Conservation (phyloP, 2,888 invertebrate species). For the Entomobrya multifasciata region DNA sequence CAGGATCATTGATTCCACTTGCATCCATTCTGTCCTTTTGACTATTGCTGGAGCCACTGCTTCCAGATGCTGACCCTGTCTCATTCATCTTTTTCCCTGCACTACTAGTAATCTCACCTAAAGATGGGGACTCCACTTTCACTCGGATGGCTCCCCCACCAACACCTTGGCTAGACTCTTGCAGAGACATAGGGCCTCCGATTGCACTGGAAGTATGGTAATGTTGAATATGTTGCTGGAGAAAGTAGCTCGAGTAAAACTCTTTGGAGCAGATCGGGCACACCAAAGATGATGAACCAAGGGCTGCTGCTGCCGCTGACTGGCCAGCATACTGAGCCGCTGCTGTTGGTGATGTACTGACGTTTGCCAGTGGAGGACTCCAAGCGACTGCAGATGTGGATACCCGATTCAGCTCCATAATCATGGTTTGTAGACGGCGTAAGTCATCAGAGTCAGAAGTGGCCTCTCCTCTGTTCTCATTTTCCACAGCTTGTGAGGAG, state of each 20-base stretch:
- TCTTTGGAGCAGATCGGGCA: conserved; percentile 89
- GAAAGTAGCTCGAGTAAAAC: conserved; percentile 87
- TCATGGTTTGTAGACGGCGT: conserved; percentile 94
- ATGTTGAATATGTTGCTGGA: conserved; percentile 87
- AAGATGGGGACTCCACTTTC: conserved; percentile 70
- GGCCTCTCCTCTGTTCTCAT: conserved; percentile 77
- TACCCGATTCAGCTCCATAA: conserved; percentile 91
- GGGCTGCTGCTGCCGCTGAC: no score
- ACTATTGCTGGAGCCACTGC: conserved; percentile 50
- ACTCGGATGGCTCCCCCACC: conserved; percentile 53
- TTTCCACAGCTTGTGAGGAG: conserved; percentile 63
- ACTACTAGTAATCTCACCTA: conserved; percentile 68
- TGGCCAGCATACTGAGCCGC: conserved; percentile 76
- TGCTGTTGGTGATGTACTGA: conserved; percentile 57
- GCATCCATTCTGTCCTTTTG: conserved; percentile 59
- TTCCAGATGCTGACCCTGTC: conserved; percentile 56
- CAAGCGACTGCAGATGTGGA: conserved; percentile 81
- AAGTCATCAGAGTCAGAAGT: conserved; percentile 89
- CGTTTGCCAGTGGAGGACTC: conserved; percentile 74
- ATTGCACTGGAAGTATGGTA: conserved; percentile 82
- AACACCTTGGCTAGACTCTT: conserved; percentile 37
- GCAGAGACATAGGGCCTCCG: conserved; percentile 20
- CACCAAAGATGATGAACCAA: conserved; percentile 79
- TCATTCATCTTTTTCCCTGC: conserved; percentile 64
- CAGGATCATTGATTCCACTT: background rate